Percentiles rank a stretch among this genome's conserved stretches.
Evolutionary conservation across 2,797 vertebrate genomes (phyloP).

Genomic region (Vultur gryphus): DNA sequence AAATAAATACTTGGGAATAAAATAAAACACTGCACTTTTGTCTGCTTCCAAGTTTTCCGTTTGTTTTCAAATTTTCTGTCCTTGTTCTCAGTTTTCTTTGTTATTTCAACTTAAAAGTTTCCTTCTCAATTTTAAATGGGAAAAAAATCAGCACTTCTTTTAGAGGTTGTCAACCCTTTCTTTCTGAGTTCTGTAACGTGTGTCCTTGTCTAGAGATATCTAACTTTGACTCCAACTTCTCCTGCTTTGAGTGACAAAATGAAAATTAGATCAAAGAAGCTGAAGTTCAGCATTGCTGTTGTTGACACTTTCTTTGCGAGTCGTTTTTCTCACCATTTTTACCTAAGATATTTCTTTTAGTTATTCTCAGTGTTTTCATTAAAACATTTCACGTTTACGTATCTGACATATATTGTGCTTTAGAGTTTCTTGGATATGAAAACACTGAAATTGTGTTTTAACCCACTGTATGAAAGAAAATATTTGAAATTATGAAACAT

Average conservation of each 20-base stretch:
- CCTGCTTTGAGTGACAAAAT: background rate
- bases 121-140: background rate
- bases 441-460: background rate
- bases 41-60: background rate
- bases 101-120: background rate
- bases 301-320: background rate
- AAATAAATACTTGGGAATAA: background rate
- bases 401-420: background rate
- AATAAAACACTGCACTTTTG: background rate
- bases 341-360: background rate
- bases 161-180: background rate
- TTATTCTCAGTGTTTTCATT: background rate
- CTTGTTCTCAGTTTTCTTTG: background rate
- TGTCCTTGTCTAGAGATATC: background rate
- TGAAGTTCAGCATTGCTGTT: background rate
- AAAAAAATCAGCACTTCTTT: background rate
- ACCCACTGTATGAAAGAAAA: background rate
- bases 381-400: background rate
- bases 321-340: background rate
- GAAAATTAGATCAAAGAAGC: conserved; percentile 6
- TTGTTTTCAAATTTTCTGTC: background rate
- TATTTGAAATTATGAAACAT: background rate
- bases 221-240: background rate
- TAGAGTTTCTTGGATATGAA: background rate
- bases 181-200: background rate